Conservation (phyloP, 2,797 vertebrate genomes). For the Gouania willdenowi region DNA sequence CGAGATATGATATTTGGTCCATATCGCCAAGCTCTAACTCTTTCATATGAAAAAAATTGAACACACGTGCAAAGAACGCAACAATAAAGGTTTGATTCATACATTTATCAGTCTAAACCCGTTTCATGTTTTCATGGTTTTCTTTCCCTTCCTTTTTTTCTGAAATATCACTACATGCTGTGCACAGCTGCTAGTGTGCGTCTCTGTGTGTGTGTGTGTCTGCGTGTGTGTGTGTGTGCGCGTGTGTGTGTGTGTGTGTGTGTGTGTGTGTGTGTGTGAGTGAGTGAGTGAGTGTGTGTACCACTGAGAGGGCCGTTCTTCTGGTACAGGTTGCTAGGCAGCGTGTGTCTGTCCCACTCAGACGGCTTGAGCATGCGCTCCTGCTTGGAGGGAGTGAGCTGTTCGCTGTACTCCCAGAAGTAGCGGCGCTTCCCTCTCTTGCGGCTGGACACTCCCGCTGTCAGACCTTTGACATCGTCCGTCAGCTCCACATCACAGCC, state of each 20-base stretch:
- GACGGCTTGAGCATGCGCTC: constrained; percentile 94
- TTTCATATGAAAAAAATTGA: no score
- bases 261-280: constrained; percentile 3
- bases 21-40: no score
- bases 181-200: constrained; percentile 5
- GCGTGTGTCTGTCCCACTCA: constrained; percentile 92
- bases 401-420: constrained; percentile 99
- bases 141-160: no score
- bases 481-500: constrained; percentile 92
- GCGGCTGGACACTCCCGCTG: constrained; percentile 84
- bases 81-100: no score
- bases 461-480: constrained; percentile 92
- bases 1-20: no score
- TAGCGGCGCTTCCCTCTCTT: constrained; percentile 95
- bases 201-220: no score
- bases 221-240: no score
- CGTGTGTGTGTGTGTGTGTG: no score
- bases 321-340: constrained; percentile 98
- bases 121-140: no score
- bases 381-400: constrained; percentile 89
- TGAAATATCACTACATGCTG: neutral
- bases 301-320: constrained; percentile 96
- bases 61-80: no score
- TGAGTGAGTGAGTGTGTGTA: constrained; percentile 57
- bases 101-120: no score